Conservation (phyloP, 64 coral and sea anemone species). For the Actinia equina region DNA sequence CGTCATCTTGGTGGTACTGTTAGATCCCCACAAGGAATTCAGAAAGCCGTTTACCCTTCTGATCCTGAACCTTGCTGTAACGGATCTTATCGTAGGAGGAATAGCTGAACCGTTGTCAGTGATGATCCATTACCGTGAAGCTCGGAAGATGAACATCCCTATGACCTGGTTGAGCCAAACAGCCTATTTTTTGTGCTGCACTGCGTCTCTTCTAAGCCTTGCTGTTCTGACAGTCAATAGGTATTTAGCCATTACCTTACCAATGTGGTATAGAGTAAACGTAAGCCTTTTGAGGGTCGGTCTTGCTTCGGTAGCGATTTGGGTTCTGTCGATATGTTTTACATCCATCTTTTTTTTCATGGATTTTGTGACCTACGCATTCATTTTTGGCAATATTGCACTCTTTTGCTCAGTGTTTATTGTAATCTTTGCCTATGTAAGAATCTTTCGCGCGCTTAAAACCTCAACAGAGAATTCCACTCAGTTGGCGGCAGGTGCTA, state of each 20-base stretch:
- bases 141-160: slow-evolving; percentile 7
- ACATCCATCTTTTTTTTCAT: slow-evolving; percentile 71
- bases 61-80: slow-evolving; percentile 52
- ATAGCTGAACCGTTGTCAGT: slow-evolving; percentile 48
- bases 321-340: slow-evolving; percentile 50
- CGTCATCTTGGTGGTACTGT: slow-evolving; percentile 45
- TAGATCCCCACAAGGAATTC: slow-evolving; percentile 59
- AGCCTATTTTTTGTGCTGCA: slow-evolving; percentile 59
- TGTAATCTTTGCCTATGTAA: slow-evolving; percentile 79
- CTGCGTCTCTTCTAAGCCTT: slow-evolving; percentile 54
- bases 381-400: slow-evolving; percentile 81
- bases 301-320: slow-evolving; percentile 30
- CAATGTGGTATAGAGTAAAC: slow-evolving; percentile 57
- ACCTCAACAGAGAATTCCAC: slow-evolving; percentile 29
- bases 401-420: slow-evolving; percentile 78
- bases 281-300: slow-evolving; percentile 42
- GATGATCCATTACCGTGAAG: slow-evolving; percentile 42
- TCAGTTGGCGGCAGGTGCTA: slow-evolving; percentile 11
- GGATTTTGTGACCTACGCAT: slow-evolving; percentile 87
- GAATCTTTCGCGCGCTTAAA: slow-evolving; percentile 74
- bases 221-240: slow-evolving; percentile 51
- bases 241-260: slow-evolving; percentile 58
- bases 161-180: slow-evolving; percentile 50
- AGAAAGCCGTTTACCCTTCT: slow-evolving; percentile 52
- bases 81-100: slow-evolving; percentile 50